Base-by-base conservation (phyloP, 2,888 invertebrate genomes). In the Drosophila maculinotata region DNA sequence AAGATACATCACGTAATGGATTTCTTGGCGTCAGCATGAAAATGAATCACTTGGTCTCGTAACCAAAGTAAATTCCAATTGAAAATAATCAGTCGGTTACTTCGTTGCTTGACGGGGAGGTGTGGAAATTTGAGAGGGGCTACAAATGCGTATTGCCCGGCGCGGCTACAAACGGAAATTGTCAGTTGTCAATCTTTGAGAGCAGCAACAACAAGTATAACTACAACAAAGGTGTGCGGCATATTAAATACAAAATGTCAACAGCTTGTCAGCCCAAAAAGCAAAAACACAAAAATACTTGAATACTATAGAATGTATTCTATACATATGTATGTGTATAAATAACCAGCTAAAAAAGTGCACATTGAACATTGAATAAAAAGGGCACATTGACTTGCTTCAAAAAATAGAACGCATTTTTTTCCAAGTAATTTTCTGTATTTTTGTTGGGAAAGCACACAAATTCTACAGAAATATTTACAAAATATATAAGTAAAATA, bases 221-320 rank as follows among this genome's bases (percentile, higher is more conserved):
- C 31, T 42, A 35, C 51, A 42, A 69, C 71, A 74, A 71, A 72
- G 72, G 73, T 69, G 70, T 31, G 63, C 54, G 44, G 45, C 54
- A 69, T 82, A 82, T 79, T 83, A 81, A 80, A 81, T 73, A 83
- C 73, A 71, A 81, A 78, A 69, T 79, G 84, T 83, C 84, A 84
- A 62, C 77, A 72, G 56, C 75, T 73, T 75, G 62, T 86, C 84
- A 84, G 73, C 39, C 54, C 47, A 59, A 69, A 58, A 66, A 35
- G 30, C 9, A 31, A 25, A 44, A 53, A 54, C 15, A 41, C 25
- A 44, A 44, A 44, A 38, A 44, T 31, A 20, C 26, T 20, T 15
- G 38, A 10, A 39, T 36, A n/a, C n/a, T n/a, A n/a, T n/a, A n/a
- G n/a, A n/a, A n/a, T n/a, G n/a, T n/a, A n/a, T 36, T 44, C 30